phyloP scores from a whole-genome alignment of 2,113 vertebrate species.

The Chlorodrepanis virens region DNA sequence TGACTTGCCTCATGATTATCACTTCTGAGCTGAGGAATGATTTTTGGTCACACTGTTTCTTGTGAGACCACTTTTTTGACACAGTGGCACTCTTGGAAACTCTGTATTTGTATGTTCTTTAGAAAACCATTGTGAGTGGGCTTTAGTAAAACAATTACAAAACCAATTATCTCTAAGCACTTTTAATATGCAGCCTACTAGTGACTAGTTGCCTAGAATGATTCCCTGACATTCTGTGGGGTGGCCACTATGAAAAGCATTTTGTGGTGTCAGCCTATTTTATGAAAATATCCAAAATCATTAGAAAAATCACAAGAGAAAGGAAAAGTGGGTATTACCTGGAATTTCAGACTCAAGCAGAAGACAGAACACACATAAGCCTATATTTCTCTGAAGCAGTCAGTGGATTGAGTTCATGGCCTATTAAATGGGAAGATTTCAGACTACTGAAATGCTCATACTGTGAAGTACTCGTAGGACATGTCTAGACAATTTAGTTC shows the following conservation, averaged over 20 bases:
- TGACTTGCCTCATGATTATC: neutral
- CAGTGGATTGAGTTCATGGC: neutral
- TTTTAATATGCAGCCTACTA: neutral
- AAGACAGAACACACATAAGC: neutral
- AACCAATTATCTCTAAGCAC: neutral
- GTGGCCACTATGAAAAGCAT: neutral
- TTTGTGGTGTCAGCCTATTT: neutral
- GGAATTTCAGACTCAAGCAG: neutral
- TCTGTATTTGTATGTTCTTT: neutral
- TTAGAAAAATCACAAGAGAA: neutral
- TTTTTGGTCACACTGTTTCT: neutral
- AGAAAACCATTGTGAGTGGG: neutral
- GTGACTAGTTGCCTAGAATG: neutral
- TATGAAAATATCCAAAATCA: neutral
- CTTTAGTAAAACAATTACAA: neutral
- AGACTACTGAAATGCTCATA: neutral
- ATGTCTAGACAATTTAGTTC: neutral
- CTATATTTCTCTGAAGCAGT: neutral
- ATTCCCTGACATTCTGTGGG: neutral
- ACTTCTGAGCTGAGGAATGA: neutral
- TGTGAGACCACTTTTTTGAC: neutral
- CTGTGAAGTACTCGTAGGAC: neutral
- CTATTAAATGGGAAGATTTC: neutral
- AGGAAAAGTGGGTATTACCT: neutral
- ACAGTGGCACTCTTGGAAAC: neutral